These are phyloP conservation scores for Syrphus vitripennis DNA, from an alignment of 2,888 invertebrate genomes.

Conservation along the genomic window DNA sequence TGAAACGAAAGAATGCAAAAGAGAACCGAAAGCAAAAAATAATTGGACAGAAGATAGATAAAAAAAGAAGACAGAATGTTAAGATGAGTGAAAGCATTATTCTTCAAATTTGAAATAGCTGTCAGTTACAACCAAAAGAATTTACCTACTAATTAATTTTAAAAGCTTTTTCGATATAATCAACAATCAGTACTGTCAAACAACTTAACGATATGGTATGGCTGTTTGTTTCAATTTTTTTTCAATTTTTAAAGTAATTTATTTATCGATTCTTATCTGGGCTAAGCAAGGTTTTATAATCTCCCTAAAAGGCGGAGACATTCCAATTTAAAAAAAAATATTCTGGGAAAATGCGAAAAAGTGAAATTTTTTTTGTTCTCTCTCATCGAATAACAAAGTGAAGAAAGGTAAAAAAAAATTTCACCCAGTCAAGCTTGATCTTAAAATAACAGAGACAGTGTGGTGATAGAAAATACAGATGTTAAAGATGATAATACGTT, in stretches of 20 bases:
- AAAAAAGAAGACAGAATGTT: background rate
- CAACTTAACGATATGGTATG: background rate
- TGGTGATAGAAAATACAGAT: constrained; percentile 44
- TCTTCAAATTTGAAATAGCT: background rate
- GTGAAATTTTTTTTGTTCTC: constrained; percentile 44
- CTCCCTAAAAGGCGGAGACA: background rate
- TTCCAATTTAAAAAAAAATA: background rate
- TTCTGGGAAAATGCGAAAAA: constrained; percentile 51
- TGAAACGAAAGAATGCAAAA: background rate
- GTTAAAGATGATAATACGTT: constrained; percentile 19
- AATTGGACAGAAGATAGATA: background rate
- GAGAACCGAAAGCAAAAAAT: background rate
- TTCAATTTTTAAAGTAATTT: too few species aligned
- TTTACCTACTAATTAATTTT: constrained; percentile 8
- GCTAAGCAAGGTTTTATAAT: background rate
- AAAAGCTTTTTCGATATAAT: background rate
- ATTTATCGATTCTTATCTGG: constrained; percentile 3
- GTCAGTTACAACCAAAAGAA: background rate
- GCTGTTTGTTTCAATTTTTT: background rate
- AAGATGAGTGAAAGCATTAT: background rate
- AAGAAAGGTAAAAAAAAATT: constrained; percentile 27
- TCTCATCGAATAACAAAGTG: constrained; percentile 25
- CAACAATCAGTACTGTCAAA: background rate
- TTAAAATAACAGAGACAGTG: constrained; percentile 27
- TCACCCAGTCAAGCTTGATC: constrained; percentile 35